Evolutionary conservation across 2,888 invertebrate species (phyloP).

Genomic region (Nephrotoma appendiculata): DNA sequence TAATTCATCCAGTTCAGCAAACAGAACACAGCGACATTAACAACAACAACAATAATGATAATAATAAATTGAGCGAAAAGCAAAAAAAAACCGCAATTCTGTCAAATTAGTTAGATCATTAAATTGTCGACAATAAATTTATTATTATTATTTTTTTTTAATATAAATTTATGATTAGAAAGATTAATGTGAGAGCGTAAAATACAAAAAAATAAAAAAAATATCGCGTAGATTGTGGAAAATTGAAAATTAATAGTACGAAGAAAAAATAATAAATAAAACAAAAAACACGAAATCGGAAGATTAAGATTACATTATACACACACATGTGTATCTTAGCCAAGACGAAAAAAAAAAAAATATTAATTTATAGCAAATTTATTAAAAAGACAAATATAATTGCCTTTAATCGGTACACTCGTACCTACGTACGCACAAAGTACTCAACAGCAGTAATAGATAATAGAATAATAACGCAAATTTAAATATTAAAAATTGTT

Average conservation of each 20-base stretch:
- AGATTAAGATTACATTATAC: not conserved
- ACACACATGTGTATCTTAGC: not conserved
- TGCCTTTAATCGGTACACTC: not conserved
- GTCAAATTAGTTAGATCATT: constrained; percentile 4
- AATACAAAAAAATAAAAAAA: not conserved
- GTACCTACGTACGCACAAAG: too few relatives aligned
- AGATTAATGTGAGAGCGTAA: not conserved
- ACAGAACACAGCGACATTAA: not conserved
- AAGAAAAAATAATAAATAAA: not conserved
- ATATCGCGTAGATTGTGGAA: not conserved
- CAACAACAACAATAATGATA: not conserved
- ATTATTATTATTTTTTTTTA: not conserved
- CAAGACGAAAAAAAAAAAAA: not conserved
- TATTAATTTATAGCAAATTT: not conserved
- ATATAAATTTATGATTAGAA: not conserved
- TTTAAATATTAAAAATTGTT: not conserved
- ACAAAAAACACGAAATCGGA: not conserved
- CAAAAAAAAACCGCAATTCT: not conserved
- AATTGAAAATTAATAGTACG: not conserved
- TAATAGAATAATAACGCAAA: not conserved
- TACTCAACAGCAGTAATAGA: not conserved
- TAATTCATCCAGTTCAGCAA: not conserved
- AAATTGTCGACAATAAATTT: constrained; percentile 3
- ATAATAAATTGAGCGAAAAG: not conserved
- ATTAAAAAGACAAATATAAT: not conserved